Evolutionary conservation across 2,888 invertebrate species (phyloP).

Genomic region (Elaeidobius kamerunicus): DNA sequence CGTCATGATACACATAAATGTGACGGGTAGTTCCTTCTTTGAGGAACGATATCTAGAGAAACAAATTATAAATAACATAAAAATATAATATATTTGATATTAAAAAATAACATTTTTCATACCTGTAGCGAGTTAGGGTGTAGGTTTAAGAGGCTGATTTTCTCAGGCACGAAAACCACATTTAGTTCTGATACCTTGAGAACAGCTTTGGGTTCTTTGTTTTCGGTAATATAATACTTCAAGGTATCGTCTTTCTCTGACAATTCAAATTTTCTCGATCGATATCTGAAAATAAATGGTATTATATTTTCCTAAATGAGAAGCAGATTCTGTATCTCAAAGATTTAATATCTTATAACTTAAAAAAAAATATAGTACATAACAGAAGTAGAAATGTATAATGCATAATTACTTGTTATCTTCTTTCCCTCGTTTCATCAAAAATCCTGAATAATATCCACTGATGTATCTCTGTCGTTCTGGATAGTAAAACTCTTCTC

Average conservation of each 20-base stretch:
- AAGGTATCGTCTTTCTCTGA: constrained; percentile 78
- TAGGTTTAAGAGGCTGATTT: constrained; percentile 64
- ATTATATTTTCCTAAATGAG: background rate
- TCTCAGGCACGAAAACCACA: constrained; percentile 79
- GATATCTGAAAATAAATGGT: constrained; percentile 56
- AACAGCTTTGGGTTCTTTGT: constrained; percentile 71
- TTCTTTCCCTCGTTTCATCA: constrained; percentile 88
- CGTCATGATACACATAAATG: constrained; percentile 84
- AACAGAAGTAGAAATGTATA: too few species aligned
- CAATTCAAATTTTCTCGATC: constrained; percentile 78
- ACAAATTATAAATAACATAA: too few species aligned
- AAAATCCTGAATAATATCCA: constrained; percentile 63
- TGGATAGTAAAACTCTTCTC: constrained; percentile 81
- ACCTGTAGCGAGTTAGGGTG: constrained; percentile 31
- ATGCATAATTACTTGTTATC: constrained; percentile 58
- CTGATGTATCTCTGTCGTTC: constrained; percentile 77
- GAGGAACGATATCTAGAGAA: constrained; percentile 68
- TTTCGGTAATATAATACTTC: constrained; percentile 71
- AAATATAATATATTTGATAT: too few species aligned
- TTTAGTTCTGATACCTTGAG: constrained; percentile 79
- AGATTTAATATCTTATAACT: too few species aligned
- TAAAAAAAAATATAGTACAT: too few species aligned
- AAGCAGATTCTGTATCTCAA: too few species aligned
- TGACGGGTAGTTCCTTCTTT: constrained; percentile 84
- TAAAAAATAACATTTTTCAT: too few species aligned